Conservation (phyloP, 2,113 vertebrate species). For the Dicrurus megarhynchus region DNA sequence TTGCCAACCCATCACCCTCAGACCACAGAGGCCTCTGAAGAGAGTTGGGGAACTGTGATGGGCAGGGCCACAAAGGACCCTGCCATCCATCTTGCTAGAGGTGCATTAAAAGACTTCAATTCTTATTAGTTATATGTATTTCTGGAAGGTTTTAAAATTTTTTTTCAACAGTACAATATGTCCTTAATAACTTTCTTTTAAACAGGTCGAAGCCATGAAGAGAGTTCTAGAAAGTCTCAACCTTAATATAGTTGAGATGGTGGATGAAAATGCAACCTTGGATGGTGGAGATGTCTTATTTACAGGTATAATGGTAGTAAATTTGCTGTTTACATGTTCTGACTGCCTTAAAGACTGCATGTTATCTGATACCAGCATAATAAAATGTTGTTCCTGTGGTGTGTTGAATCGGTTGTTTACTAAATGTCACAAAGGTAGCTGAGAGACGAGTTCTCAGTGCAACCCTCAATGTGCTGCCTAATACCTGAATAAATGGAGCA, state of each 20-base stretch:
- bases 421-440: not conserved
- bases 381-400: not conserved
- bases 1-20: not conserved
- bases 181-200: conserved; percentile 41
- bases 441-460: not conserved
- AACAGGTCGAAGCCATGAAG: conserved; percentile 87
- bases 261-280: conserved; percentile 89
- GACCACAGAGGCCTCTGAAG: not conserved
- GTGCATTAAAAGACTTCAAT: not conserved
- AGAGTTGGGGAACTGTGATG: not conserved
- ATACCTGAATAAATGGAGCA: conserved; percentile 26
- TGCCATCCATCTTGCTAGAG: not conserved
- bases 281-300: conserved; percentile 97
- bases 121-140: not conserved
- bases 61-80: not conserved
- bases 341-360: not conserved
- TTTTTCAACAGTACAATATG: not conserved
- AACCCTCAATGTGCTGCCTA: not conserved
- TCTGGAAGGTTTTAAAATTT: not conserved
- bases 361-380: not conserved
- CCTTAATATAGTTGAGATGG: conserved; percentile 93
- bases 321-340: not conserved
- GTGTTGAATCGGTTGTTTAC: conserved; percentile 28
- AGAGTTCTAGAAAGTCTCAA: conserved; percentile 82
- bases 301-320: conserved; percentile 79